Conservation (phyloP, 2,888 invertebrate species). For the Hemistola chrysoprasaria region DNA sequence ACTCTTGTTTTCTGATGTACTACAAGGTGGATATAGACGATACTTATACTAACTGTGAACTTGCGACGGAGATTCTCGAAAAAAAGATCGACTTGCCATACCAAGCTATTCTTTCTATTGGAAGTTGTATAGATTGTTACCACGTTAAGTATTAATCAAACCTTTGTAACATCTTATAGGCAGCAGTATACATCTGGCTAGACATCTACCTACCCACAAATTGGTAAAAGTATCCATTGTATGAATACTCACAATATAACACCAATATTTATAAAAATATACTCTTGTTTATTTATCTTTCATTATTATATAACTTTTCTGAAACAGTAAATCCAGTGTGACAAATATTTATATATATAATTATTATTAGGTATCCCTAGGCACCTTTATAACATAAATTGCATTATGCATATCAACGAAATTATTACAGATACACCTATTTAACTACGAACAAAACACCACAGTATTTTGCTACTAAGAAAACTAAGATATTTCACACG, state of each 20-base stretch:
- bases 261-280: slow-evolving; percentile 34
- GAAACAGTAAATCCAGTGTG: slow-evolving; percentile 2
- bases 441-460: slow-evolving; percentile 11
- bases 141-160: no score
- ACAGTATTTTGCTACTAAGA: slow-evolving; percentile 6
- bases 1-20: no score
- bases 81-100: no score
- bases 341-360: slow-evolving; percentile 1
- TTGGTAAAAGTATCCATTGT: slow-evolving; percentile 26
- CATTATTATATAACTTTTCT: slow-evolving; percentile 5
- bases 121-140: no score
- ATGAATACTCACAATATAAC: slow-evolving; percentile 29
- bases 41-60: no score
- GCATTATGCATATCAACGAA: slow-evolving; percentile 14
- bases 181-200: no score
- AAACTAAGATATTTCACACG: no score
- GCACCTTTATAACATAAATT: neutral
- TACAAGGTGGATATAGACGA: no score
- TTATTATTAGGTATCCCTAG: slow-evolving; percentile 10
- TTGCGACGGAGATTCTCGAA: no score
- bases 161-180: no score
- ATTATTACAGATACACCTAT: slow-evolving; percentile 1
- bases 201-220: slow-evolving; percentile 18
- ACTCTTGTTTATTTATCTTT: slow-evolving; percentile 14
- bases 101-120: no score